These are phyloP conservation scores for Magallana angulata DNA, from an alignment of 1,140 invertebrate genomes.

Conservation along the genomic window DNA sequence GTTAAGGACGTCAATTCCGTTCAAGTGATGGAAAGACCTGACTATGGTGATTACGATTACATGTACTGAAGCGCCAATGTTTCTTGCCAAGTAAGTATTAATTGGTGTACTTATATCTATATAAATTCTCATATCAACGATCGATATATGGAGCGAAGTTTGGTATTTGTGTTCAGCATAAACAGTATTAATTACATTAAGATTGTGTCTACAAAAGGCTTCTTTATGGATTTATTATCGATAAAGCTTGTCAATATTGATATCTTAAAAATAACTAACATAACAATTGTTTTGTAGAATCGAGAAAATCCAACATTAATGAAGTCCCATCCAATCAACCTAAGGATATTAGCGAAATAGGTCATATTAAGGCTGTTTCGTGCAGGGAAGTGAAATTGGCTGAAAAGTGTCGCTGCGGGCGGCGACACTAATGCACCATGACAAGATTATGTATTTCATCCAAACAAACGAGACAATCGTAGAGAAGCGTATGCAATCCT, in stretches of 20 bases:
- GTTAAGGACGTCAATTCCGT: neutral
- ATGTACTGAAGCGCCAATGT: neutral
- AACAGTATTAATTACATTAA: no score
- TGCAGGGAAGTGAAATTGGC: neutral
- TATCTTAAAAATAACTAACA: no score
- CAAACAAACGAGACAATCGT: neutral
- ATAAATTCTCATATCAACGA: no score
- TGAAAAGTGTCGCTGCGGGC: neutral
- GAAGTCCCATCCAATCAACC: neutral
- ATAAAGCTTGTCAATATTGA: no score
- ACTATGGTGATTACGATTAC: neutral
- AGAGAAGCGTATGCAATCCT: neutral
- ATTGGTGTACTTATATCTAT: no score
- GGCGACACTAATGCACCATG: neutral
- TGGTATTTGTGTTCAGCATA: no score
- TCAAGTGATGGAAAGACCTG: neutral
- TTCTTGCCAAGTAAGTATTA: neutral
- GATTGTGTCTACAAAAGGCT: no score
- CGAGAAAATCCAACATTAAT: neutral
- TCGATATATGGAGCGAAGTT: no score
- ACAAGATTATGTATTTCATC: neutral
- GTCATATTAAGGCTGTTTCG: neutral
- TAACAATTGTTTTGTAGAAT: neutral
- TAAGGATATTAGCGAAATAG: neutral
- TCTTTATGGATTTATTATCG: no score